Base-by-base conservation (phyloP, 1,140 invertebrate species). In the Caerostris extrusa region DNA sequence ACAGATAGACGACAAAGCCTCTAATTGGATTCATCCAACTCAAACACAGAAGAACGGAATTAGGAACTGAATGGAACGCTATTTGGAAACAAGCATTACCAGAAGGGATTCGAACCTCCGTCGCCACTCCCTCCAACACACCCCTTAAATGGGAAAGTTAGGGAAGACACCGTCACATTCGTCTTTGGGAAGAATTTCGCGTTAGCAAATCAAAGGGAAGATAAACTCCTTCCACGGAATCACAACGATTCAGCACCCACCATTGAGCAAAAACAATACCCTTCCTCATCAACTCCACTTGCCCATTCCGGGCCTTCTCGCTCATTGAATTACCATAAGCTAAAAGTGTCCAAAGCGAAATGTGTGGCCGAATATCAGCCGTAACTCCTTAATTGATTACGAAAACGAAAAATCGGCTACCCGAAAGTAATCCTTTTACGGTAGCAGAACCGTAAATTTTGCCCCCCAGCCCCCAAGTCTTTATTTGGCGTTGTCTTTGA, bases 351-450 rank as follows among this genome's bases (percentile, higher is more conserved):
- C 83, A 85, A 57, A 85, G 83, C 34, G 7, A 77, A 77, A 77
- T 64, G 58, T 64, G 60, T 60, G 86, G 86, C 50, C 57, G 69
- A 71, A 90, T 82, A 91, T 91, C 69, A 82, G 82, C 69, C 90
- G 67, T 77, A 71, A 90, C 64, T 82, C 57, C 77, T 81, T 91
- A 91, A 91, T 91, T 91, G 90, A 91, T 91, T 91, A 55, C 69
- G 90, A 91, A 91, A 91, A 91, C 77, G 90, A 82, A 82, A n/a
- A 82, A 91, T 82, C 69, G 90, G 56, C 71, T 90, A 19, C 3
- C 71, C 19, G 77, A 82, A 60, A 91, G 56, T 91, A 91, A 91
- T 91, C 90, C 90, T 91, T 91, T 91, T 91, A 91, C 88, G 71
- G 86, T 8, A 19, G 3, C 57, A 58, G 56, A 58, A 85, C 88